These are phyloP conservation scores for Zosterops hypoxanthus DNA, from an alignment of 2,113 vertebrate genomes.

Conservation along the genomic window DNA sequence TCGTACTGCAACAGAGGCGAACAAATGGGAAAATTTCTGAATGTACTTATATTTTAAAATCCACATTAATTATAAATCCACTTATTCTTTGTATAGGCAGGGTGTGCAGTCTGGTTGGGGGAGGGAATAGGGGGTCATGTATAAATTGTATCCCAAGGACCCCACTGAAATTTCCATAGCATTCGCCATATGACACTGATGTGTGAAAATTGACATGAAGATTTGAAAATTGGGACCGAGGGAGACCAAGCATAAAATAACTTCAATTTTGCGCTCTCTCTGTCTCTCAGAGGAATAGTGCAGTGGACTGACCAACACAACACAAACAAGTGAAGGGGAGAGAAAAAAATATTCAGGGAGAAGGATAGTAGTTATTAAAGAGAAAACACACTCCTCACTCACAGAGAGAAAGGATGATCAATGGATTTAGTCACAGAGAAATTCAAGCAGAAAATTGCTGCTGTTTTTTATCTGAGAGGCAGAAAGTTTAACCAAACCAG, in stretches of 20 bases:
- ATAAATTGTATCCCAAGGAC: slow-evolving; percentile 82
- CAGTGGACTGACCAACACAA: slow-evolving; percentile 93
- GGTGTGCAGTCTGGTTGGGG: slow-evolving; percentile 40
- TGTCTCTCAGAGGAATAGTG: slow-evolving; percentile 92
- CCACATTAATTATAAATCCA: slow-evolving; percentile 80
- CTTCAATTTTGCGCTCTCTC: slow-evolving; percentile 90
- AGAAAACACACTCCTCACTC: slow-evolving; percentile 98
- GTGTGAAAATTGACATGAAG: slow-evolving; percentile 98
- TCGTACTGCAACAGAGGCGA: slow-evolving; percentile 3
- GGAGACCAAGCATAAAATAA: slow-evolving; percentile 99
- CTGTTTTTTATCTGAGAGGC: slow-evolving; percentile 93
- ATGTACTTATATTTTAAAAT: slow-evolving; percentile 69
- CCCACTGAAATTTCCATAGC: slow-evolving; percentile 84
- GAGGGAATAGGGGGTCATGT: slow-evolving; percentile 54
- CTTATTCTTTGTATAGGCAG: slow-evolving; percentile 67
- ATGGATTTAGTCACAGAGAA: slow-evolving; percentile 99
- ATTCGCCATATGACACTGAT: slow-evolving; percentile 90
- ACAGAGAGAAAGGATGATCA: slow-evolving; percentile 97
- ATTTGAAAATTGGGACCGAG: slow-evolving; percentile 98
- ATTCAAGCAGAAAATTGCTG: slow-evolving; percentile 99
- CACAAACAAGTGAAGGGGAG: slow-evolving; percentile 87
- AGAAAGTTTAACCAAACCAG: slow-evolving; percentile 80
- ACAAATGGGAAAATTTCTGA: not conserved
- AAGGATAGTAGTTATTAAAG: slow-evolving; percentile 99
- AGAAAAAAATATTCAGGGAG: slow-evolving; percentile 82